Conservation (phyloP, 2,113 vertebrate genomes). For the Ginglymostoma cirratum region DNA sequence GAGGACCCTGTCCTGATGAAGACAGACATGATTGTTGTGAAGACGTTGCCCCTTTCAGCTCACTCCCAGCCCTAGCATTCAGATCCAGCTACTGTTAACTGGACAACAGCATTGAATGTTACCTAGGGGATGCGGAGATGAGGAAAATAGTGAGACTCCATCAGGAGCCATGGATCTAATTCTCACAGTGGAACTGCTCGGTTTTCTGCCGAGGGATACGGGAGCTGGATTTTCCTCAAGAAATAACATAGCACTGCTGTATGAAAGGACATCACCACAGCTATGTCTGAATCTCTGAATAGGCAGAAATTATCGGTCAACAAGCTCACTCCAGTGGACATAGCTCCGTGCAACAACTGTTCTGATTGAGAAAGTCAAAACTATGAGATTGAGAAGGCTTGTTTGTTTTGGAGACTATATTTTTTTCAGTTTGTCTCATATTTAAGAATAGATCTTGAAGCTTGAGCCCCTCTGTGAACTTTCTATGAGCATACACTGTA, state of each 20-base stretch:
- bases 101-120: background rate
- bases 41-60: too few species aligned
- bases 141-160: background rate
- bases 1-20: background rate
- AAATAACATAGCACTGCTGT: background rate
- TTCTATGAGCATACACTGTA: background rate
- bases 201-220: background rate
- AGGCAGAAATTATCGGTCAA: background rate
- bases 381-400: background rate
- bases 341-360: background rate
- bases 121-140: background rate
- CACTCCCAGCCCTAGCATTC: background rate
- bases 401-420: background rate
- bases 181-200: background rate
- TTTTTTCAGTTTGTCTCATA: background rate
- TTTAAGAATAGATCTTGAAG: background rate
- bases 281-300: background rate
- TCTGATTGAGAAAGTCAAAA: background rate
- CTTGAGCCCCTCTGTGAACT: background rate
- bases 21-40: background rate
- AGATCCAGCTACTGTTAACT: background rate
- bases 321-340: background rate
- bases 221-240: background rate
- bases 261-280: background rate
- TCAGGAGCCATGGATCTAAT: background rate